phyloP scores from a whole-genome alignment of 2,888 invertebrate genomes.

The Pandemis corylana region DNA sequence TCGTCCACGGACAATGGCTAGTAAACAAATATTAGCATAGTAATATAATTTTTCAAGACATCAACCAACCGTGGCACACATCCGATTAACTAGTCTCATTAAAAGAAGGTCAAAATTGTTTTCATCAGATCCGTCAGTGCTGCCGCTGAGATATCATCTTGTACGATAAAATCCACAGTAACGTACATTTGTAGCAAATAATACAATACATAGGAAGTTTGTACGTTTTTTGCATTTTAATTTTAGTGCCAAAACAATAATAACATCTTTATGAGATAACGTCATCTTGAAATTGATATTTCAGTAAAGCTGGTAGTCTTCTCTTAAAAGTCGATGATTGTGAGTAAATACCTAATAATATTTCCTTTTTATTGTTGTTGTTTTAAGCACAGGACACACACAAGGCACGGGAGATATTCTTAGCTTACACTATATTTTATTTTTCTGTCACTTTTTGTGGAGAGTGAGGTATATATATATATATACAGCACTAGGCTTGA shows the following conservation, averaged over 20 bases:
- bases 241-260: constrained; percentile 6
- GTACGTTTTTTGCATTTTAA: constrained; percentile 7
- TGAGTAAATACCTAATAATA: no score
- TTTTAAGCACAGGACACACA: no score
- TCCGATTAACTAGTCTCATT: constrained; percentile 45
- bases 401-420: no score
- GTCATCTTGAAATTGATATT: constrained; percentile 7
- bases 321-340: no score
- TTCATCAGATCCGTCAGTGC: constrained; percentile 55
- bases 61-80: constrained; percentile 30
- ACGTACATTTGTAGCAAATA: background rate
- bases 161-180: constrained; percentile 57
- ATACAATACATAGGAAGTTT: constrained; percentile 12
- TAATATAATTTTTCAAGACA: constrained; percentile 16
- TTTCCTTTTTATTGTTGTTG: no score
- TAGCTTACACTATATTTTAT: no score
- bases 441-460: no score
- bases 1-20: background rate
- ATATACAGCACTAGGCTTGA: no score
- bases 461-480: no score
- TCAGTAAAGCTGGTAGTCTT: background rate
- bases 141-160: constrained; percentile 64
- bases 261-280: background rate
- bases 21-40: constrained; percentile 9
- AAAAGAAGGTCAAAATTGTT: constrained; percentile 61